Evolutionary conservation across 2,797 vertebrate genomes (phyloP).

Genomic region (Thaleichthys pacificus): DNA sequence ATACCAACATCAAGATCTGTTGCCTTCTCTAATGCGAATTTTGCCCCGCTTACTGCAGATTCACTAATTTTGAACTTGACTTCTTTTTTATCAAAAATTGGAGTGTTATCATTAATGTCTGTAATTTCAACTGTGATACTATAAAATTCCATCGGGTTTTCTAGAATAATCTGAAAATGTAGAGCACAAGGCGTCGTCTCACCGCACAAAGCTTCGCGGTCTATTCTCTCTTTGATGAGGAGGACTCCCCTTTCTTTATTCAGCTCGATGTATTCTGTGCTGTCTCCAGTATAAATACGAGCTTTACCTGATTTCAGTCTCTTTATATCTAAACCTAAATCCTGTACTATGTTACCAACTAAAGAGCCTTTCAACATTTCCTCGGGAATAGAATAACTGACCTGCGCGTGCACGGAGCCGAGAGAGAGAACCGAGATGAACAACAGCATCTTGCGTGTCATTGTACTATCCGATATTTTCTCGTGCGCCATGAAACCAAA

Average conservation of each 20-base stretch:
- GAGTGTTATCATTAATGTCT: conserved; percentile 38
- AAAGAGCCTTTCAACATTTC: conserved; percentile 57
- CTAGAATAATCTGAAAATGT: conserved; percentile 58
- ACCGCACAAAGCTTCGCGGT: conserved; percentile 56
- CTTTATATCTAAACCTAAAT: conserved; percentile 59
- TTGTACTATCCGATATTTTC: conserved; percentile 20
- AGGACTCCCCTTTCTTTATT: conserved; percentile 54
- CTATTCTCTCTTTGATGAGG: conserved; percentile 53
- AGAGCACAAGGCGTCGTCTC: conserved; percentile 61
- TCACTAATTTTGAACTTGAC: conserved; percentile 35
- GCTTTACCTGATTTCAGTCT: conserved; percentile 54
- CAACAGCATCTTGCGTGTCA: conserved; percentile 20
- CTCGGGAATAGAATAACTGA: conserved; percentile 58
- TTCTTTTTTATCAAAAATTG: conserved; percentile 16
- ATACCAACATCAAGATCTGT: conserved; percentile 4
- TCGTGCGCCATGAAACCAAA: not conserved
- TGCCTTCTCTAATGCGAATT: conserved; percentile 20
- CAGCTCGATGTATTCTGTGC: conserved; percentile 59
- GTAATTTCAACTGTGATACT: conserved; percentile 25
- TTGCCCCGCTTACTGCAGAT: conserved; percentile 8
- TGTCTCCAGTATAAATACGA: conserved; percentile 64
- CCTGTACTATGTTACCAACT: conserved; percentile 58
- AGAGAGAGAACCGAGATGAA: conserved; percentile 8
- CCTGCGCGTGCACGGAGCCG: conserved; percentile 38
- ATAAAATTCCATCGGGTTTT: conserved; percentile 47